phyloP scores from a whole-genome alignment of 2,113 vertebrate species.

The Pitta sordida region DNA sequence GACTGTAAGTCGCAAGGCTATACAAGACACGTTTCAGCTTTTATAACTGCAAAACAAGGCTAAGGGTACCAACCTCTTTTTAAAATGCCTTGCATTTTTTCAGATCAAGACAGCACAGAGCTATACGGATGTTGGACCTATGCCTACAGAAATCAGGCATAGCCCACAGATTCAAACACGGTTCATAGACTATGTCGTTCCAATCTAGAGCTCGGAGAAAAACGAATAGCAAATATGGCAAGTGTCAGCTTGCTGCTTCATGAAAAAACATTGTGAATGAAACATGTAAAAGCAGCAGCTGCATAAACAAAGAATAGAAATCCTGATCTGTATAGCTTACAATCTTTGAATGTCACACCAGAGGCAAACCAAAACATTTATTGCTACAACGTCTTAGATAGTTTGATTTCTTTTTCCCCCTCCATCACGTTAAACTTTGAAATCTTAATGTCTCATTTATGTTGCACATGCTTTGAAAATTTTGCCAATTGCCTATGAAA shows the following conservation, averaged over 20 bases:
- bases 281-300: slow-evolving; percentile 57
- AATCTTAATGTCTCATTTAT: not conserved
- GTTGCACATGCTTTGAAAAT: not conserved
- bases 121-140: not conserved
- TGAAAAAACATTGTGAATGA: slow-evolving; percentile 55
- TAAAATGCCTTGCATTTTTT: not conserved
- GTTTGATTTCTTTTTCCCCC: not conserved
- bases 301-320: slow-evolving; percentile 46
- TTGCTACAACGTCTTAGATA: not conserved
- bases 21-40: not conserved
- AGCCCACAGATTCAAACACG: not conserved
- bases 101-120: not conserved
- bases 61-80: not conserved
- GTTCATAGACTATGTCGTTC: slow-evolving; percentile 30
- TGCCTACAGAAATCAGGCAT: not conserved
- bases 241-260: slow-evolving; percentile 53
- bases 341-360: slow-evolving; percentile 6
- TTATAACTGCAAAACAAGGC: not conserved
- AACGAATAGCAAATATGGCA: slow-evolving; percentile 48
- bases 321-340: slow-evolving; percentile 21
- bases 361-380: slow-evolving; percentile 45
- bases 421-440: not conserved
- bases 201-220: slow-evolving; percentile 30
- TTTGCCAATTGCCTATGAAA: not conserved
- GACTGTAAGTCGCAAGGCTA: not conserved